These are phyloP conservation scores for Leucophora obtusa DNA, from an alignment of 2,888 invertebrate genomes.

Conservation along the genomic window DNA sequence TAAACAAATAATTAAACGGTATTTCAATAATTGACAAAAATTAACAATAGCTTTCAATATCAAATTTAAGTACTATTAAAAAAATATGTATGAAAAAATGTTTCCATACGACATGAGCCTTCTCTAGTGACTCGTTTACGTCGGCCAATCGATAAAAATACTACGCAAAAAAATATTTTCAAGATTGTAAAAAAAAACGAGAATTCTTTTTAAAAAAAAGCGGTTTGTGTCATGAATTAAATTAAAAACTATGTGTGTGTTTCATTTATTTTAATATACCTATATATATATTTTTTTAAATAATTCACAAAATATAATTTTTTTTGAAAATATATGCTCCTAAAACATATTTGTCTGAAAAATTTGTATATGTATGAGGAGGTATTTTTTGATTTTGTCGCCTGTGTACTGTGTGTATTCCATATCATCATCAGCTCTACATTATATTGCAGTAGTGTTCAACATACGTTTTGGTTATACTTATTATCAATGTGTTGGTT, in stretches of 20 bases:
- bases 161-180: slow-evolving; percentile 74
- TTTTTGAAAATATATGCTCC: slow-evolving; percentile 37
- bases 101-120: slow-evolving; percentile 57
- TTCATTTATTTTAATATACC: slow-evolving; percentile 3
- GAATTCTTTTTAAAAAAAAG: slow-evolving; percentile 44
- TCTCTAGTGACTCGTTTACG: slow-evolving; percentile 59
- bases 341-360: neutral
- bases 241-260: neutral
- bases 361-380: slow-evolving; percentile 44
- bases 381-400: slow-evolving; percentile 52
- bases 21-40: slow-evolving; percentile 6
- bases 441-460: slow-evolving; percentile 25
- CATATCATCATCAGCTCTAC: slow-evolving; percentile 56
- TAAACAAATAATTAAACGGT: slow-evolving; percentile 1
- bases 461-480: slow-evolving; percentile 13
- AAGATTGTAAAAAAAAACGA: slow-evolving; percentile 53
- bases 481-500: slow-evolving; percentile 26
- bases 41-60: slow-evolving; percentile 7
- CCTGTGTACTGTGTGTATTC: slow-evolving; percentile 42
- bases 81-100: slow-evolving; percentile 41
- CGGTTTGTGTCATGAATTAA: slow-evolving; percentile 2
- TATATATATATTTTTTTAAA: neutral
- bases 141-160: slow-evolving; percentile 75
- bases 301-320: neutral
- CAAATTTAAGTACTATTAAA: neutral